phyloP scores from a whole-genome alignment of 2,113 vertebrate species.

The Bothrops jararaca region DNA sequence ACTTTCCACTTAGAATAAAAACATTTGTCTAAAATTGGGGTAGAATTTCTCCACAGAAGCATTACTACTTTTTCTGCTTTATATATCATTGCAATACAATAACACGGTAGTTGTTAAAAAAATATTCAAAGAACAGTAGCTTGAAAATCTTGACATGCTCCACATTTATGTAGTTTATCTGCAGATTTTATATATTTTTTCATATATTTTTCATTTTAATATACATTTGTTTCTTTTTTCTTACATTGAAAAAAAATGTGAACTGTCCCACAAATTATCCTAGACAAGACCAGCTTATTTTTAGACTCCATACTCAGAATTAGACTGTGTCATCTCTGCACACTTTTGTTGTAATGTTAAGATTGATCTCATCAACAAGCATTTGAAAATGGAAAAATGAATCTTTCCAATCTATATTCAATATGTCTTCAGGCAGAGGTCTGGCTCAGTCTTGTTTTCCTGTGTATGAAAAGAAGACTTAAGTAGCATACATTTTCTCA shows the following conservation, averaged over 20 bases:
- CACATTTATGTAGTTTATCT: not conserved
- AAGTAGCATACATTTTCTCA: not conserved
- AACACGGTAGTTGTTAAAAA: not conserved
- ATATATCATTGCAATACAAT: not conserved
- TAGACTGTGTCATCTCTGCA: not conserved
- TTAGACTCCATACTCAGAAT: not conserved
- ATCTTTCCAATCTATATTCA: too few relatives aligned
- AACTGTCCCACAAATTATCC: not conserved
- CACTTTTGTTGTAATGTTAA: not conserved
- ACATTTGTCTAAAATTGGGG: not conserved
- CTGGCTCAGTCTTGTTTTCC: not conserved
- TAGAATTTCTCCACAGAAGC: not conserved
- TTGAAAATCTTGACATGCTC: not conserved
- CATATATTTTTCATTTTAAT: not conserved
- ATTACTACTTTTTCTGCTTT: not conserved
- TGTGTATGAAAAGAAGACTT: not conserved
- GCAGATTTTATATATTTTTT: not conserved
- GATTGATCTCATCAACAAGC: not conserved
- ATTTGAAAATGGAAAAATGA: not conserved
- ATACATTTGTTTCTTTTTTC: not conserved
- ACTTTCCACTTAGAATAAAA: not conserved
- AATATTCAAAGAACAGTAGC: not conserved
- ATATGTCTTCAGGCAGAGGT: not conserved
- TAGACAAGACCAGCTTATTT: not conserved
- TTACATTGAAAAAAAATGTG: not conserved